Base-by-base conservation (phyloP, 2,888 invertebrate species). In the Drosophila birchii region DNA sequence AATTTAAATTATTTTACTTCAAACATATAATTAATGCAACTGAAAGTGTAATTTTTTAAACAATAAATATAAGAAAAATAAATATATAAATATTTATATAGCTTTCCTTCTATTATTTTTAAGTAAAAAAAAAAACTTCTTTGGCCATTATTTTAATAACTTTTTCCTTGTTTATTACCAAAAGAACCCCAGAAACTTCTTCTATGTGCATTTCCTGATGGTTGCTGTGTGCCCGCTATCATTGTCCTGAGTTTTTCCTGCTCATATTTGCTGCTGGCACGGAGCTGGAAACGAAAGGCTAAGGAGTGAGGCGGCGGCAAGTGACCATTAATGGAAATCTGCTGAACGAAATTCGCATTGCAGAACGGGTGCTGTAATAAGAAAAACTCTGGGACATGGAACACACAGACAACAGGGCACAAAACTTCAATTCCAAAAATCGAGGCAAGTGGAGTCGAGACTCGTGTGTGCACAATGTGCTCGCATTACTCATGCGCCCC, bases 241-340 rank as follows among this genome's bases (percentile, higher is more conserved):
- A 81, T 83, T 86, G 78, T 76, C 73, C 76, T 53, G 71, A 71
- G 73, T 80, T 80, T 86, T 86, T 84, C 79, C 72, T 72, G 75
- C 80, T 78, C 84, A 83, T 79, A 83, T 79, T 80, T 76, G 82
- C 69, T 68, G 54, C 69, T 67, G 45, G 60, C 62, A 80, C 62
- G 64, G 72, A 41, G 66, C 56, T 75, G 70, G 66, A 68, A 67
- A 57, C 43, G 69, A 56, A 56, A 36, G 36, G 74, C 60, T 32
- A 64, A 75, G 68, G 72, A 75, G 51, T 51, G 70, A 70, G 81
- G 47, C 56, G 47, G 61, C 55, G 49, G 23, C 23, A 23, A 64
- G 38, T 59, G 57, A 54, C 57, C 45, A 69, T 72, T 55, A 60
- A 71, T 62, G 63, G 79, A 67, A 70, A 72, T 72, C 73, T 73